phyloP scores from a whole-genome alignment of 2,797 vertebrate species.

The Podargus strigoides region DNA sequence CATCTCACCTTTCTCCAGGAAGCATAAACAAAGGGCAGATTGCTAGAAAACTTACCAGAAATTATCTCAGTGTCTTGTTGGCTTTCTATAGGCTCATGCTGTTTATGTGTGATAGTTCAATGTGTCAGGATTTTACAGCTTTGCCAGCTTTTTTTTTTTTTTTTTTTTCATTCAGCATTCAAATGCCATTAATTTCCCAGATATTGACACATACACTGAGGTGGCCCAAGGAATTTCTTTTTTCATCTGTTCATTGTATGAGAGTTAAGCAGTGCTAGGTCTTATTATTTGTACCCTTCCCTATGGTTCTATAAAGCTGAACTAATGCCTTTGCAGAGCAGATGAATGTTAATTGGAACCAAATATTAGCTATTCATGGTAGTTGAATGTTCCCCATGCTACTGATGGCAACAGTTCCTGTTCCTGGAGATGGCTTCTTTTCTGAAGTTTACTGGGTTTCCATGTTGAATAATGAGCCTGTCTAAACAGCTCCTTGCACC shows the following conservation, averaged over 20 bases:
- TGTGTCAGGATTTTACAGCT: not conserved
- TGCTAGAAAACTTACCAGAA: not conserved
- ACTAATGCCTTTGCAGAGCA: not conserved
- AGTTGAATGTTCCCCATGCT: not conserved
- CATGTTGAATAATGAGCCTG: not conserved
- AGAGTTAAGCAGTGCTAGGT: not conserved
- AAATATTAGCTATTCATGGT: not conserved
- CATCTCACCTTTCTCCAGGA: not conserved
- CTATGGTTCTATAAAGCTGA: not conserved
- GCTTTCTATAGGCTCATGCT: not conserved
- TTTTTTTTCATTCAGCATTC: not conserved
- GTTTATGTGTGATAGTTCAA: not conserved
- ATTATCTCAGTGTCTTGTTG: not conserved
- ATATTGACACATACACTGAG: not conserved
- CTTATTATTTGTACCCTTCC: not conserved
- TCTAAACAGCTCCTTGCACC: not conserved
- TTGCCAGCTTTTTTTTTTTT: not conserved
- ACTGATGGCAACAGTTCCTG: not conserved
- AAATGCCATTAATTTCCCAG: not conserved
- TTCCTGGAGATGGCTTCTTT: not conserved
- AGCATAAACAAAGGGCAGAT: not conserved
- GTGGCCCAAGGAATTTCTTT: not conserved
- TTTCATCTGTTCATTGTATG: not conserved
- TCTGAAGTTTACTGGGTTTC: not conserved
- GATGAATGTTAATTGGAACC: not conserved